Conservation (phyloP, 53 echinoderm and acorn worm genomes). For the Apostichopus leukothele region DNA sequence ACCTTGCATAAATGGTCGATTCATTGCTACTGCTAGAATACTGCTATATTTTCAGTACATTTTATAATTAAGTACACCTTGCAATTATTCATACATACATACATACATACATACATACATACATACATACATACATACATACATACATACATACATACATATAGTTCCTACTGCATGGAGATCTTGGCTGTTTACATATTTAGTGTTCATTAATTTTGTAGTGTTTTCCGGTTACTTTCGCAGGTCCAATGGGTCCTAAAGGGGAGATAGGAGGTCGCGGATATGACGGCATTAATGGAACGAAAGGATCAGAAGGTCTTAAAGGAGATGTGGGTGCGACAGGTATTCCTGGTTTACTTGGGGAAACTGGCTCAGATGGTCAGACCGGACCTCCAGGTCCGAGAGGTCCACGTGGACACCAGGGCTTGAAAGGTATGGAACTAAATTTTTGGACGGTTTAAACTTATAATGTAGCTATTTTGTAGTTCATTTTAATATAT, state of each 20-base stretch:
- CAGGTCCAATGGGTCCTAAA: conserved; percentile 55
- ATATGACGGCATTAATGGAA: conserved; percentile 60
- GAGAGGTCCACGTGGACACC: conserved; percentile 1
- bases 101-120: too few relatives aligned
- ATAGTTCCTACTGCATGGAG: too few relatives aligned
- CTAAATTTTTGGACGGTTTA: neutral
- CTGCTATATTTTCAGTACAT: too few relatives aligned
- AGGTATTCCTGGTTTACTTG: conserved; percentile 15
- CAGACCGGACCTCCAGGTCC: conserved; percentile 18
- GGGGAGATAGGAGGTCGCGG: conserved; percentile 65
- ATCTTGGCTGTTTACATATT: too few relatives aligned
- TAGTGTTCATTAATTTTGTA: too few relatives aligned
- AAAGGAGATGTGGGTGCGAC: conserved; percentile 41
- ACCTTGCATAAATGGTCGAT: too few relatives aligned
- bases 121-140: too few relatives aligned
- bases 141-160: too few relatives aligned
- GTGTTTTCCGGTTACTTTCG: too few relatives aligned
- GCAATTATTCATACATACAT: too few relatives aligned
- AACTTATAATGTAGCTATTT: neutral
- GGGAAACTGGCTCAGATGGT: conserved; percentile 6
- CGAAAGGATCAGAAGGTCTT: conserved; percentile 56
- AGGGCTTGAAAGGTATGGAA: neutral
- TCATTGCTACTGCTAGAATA: too few relatives aligned
- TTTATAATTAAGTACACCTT: too few relatives aligned
- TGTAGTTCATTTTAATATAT: neutral